These are phyloP conservation scores for Margarornis squamiger DNA, from an alignment of 2,797 vertebrate genomes.

Conservation along the genomic window DNA sequence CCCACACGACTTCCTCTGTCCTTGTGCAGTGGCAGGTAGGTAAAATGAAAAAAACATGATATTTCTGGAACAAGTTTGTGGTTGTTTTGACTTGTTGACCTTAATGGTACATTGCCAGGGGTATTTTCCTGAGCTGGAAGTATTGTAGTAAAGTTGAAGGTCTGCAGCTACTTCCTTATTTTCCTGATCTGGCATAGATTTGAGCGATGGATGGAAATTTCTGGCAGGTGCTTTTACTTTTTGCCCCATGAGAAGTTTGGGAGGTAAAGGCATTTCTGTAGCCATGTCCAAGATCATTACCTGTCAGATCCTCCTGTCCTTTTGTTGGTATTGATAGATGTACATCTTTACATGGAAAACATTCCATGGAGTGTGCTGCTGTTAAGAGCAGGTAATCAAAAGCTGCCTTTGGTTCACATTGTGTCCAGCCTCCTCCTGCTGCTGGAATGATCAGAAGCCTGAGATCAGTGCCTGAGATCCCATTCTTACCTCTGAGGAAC, in stretches of 20 bases:
- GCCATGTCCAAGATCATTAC: background rate
- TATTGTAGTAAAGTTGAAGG: background rate
- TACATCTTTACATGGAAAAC: background rate
- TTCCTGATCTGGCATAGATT: background rate
- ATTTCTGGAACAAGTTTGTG: background rate
- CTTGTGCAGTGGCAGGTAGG: conserved; percentile 95
- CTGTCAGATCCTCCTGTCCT: background rate
- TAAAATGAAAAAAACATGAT: background rate
- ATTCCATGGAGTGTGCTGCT: rapidly evolving
- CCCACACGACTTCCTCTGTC: conserved; percentile 92
- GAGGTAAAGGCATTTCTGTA: background rate
- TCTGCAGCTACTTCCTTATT: background rate
- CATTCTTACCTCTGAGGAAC: background rate
- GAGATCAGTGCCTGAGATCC: background rate
- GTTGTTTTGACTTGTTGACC: background rate
- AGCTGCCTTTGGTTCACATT: background rate
- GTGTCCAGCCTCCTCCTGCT: background rate
- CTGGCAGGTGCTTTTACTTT: background rate
- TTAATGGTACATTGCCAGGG: background rate
- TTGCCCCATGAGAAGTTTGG: background rate
- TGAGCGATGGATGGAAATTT: background rate
- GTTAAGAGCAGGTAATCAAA: background rate
- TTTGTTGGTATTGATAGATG: background rate
- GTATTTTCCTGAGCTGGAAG: background rate
- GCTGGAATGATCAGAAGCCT: conserved; percentile 6